Evolutionary conservation across 2,113 vertebrate species (phyloP).

Genomic region (Kobus ellipsiprymnus): DNA sequence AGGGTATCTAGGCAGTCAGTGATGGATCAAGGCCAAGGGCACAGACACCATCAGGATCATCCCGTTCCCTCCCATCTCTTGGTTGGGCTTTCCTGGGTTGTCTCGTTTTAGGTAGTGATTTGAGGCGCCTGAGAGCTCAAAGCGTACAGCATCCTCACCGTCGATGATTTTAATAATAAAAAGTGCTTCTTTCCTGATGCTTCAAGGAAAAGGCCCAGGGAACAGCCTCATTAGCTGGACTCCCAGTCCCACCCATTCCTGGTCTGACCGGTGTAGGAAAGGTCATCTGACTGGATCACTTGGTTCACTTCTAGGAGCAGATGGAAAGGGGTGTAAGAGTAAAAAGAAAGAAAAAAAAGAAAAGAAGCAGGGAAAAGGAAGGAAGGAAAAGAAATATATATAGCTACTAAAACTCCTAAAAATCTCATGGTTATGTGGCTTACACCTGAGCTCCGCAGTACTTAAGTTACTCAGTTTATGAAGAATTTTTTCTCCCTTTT

Average conservation of each 20-base stretch:
- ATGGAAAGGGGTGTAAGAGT: neutral
- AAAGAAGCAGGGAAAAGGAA: neutral
- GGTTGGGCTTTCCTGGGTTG: neutral
- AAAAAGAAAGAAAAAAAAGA: neutral
- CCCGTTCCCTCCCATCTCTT: neutral
- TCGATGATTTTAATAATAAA: neutral
- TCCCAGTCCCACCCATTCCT: neutral
- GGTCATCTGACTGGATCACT: neutral
- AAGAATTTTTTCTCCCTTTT: neutral
- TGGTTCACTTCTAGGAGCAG: neutral
- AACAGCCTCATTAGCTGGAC: neutral
- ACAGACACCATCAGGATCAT: accelerated
- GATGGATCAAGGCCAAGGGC: neutral
- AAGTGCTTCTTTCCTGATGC: neutral
- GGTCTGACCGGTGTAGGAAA: neutral
- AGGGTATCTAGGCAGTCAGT: neutral
- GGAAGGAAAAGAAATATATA: neutral
- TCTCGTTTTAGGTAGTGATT: neutral
- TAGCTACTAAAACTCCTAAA: neutral
- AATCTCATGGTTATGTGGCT: neutral
- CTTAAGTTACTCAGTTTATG: neutral
- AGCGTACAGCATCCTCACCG: neutral
- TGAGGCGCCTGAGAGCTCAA: neutral
- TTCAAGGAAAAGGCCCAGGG: neutral
- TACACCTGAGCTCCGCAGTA: neutral